Base-by-base conservation (phyloP, 1,140 invertebrate species). In the Zophobas atratus region DNA sequence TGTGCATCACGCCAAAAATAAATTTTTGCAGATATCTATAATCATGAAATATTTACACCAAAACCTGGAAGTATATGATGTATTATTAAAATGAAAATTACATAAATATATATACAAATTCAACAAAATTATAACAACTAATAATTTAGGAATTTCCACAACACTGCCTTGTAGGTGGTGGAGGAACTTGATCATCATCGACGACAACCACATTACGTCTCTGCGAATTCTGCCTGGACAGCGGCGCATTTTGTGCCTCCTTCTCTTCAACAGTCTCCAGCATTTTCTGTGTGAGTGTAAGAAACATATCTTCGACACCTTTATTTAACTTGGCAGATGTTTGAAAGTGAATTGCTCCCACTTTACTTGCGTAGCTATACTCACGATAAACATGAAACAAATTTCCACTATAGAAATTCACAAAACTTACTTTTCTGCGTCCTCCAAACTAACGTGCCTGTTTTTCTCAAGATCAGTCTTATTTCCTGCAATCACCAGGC, bases 391-490 rank as follows among this genome's bases (percentile, higher is more conserved):
- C 46, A 56, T 77, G 51, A 76, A 75, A 70, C 55, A 41, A 8
- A 49, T 38, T 70, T 46, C 46, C 6, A 72, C 49, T 4, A 2
- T 49, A 56, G 36, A 34, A 70, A 36, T 41, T 51, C 35, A 56
- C 1, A 35, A 55, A 70, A 91, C 91, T 91, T 89, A 98, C 95
- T 91, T 90, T 89, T 97, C 94, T 6, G 97, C 98, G 86, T 96
- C 95, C 83, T 95, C 92, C 2, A 94, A 87, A 33, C 90, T 87
- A 32, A 99, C 96, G 82, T 93, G 93, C 82, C 97, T 88, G 70
- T 98, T 93, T 84, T 95, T 95, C 85, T 98, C 97, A 84, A 99
- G 88, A 89, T 99, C 98, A 84, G 94, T 92, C 92, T 99, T 99
- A 88, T 99, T 99, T 55, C 98, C 98, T 78, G 96, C 97, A 86